Evolutionary conservation across 2,113 vertebrate species (phyloP).

Genomic region (Rafetus swinhoei): DNA sequence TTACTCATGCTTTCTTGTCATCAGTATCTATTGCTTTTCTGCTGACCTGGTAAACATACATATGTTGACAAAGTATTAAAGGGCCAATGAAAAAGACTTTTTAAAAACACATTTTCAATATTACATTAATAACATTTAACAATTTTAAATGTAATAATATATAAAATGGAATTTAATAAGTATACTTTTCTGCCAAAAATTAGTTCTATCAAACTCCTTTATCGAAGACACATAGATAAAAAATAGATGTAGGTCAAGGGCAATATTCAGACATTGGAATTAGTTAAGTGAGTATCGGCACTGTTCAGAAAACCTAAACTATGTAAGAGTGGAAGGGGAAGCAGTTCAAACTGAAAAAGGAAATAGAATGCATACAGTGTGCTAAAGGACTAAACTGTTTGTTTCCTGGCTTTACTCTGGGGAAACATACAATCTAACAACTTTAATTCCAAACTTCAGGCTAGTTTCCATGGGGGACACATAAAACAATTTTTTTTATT

Average conservation of each 20-base stretch:
- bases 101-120: neutral
- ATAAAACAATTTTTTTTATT: neutral
- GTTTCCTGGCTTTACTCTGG: neutral
- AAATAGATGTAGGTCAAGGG: neutral
- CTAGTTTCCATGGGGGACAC: neutral
- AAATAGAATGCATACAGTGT: neutral
- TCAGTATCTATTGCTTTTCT: slow-evolving; percentile 38
- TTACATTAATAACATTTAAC: neutral
- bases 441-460: neutral
- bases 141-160: neutral
- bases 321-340: neutral
- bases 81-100: neutral
- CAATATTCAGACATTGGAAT: neutral
- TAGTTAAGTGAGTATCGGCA: neutral
- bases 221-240: neutral
- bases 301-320: neutral
- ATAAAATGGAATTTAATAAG: neutral
- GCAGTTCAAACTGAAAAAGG: neutral
- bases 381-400: neutral
- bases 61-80: slow-evolving; percentile 50
- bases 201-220: neutral
- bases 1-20: slow-evolving; percentile 42
- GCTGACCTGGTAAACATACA: slow-evolving; percentile 49
- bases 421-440: neutral
- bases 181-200: neutral